Conservation (phyloP, 2,888 invertebrate species). For the Auanema freiburgensis region DNA sequence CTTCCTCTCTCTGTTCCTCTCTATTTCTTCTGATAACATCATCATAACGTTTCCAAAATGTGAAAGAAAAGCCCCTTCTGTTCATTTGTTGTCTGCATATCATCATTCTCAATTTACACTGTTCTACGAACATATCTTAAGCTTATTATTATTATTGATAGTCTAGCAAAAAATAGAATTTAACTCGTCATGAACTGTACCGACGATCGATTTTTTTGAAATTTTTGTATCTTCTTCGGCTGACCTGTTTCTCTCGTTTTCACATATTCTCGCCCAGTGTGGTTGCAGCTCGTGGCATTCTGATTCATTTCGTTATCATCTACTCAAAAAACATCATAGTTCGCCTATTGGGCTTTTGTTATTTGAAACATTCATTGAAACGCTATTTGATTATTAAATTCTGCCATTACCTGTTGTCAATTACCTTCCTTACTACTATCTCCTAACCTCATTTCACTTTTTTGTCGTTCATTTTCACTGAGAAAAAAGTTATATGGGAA, state of each 20-base stretch:
- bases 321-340: too few species aligned
- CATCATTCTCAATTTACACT: conserved; percentile 4
- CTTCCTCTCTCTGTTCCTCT: conserved; percentile 14
- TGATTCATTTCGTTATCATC: too few species aligned
- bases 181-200: neutral
- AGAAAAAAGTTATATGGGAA: neutral
- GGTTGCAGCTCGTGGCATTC: too few species aligned
- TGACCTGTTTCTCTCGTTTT: conserved; percentile 6
- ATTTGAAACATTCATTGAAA: conserved; percentile 13
- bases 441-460: conserved; percentile 1
- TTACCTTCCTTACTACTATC: conserved; percentile 3
- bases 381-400: conserved; percentile 15
- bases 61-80: conserved; percentile 5
- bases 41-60: neutral
- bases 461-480: neutral
- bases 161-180: conserved; percentile 3
- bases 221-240: conserved; percentile 2
- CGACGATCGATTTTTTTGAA: conserved; percentile 2
- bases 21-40: conserved; percentile 12
- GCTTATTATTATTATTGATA: conserved; percentile 6
- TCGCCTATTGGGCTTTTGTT: neutral
- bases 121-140: neutral
- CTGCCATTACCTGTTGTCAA: neutral
- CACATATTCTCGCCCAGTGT: neutral
- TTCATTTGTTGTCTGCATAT: conserved; percentile 10